phyloP scores from a whole-genome alignment of 1,140 invertebrate genomes.

The Hypothenemus hampei region DNA sequence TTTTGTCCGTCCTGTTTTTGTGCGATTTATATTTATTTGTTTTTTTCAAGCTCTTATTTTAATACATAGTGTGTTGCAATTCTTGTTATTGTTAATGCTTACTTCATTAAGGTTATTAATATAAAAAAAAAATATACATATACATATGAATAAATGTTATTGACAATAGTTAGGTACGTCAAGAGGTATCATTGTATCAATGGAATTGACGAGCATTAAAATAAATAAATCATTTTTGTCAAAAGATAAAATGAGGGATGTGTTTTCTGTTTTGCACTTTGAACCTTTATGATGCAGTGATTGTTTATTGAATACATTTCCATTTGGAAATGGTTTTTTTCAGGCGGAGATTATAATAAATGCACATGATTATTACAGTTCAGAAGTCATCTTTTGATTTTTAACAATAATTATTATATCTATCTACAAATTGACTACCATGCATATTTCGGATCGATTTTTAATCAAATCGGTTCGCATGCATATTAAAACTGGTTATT shows the following conservation, averaged over 20 bases:
- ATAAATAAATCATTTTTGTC: conserved; percentile 1
- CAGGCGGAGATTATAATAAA: not conserved
- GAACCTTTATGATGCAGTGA: not conserved
- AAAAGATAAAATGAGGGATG: conserved; percentile 1
- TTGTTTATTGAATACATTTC: not conserved
- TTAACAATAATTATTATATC: not conserved
- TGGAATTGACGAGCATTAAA: conserved; percentile 13
- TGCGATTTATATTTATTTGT: conserved; percentile 6
- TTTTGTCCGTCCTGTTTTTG: not conserved
- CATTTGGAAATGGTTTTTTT: not conserved
- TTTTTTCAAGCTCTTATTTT: not conserved
- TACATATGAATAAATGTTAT: too few relatives aligned
- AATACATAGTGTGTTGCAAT: not conserved
- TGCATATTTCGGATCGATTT: not conserved
- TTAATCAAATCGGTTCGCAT: too few relatives aligned
- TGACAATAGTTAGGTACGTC: conserved; percentile 23
- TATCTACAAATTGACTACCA: not conserved
- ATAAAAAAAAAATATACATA: too few relatives aligned
- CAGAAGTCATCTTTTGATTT: not conserved
- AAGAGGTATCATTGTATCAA: conserved; percentile 26
- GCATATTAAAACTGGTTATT: not conserved
- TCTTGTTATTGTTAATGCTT: not conserved
- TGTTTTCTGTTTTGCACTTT: conserved; percentile 17
- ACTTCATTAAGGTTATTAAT: not conserved
- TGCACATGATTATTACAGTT: not conserved